These are phyloP conservation scores for Tenthredo scrophulariae DNA, from an alignment of 2,888 invertebrate genomes.

Conservation along the genomic window DNA sequence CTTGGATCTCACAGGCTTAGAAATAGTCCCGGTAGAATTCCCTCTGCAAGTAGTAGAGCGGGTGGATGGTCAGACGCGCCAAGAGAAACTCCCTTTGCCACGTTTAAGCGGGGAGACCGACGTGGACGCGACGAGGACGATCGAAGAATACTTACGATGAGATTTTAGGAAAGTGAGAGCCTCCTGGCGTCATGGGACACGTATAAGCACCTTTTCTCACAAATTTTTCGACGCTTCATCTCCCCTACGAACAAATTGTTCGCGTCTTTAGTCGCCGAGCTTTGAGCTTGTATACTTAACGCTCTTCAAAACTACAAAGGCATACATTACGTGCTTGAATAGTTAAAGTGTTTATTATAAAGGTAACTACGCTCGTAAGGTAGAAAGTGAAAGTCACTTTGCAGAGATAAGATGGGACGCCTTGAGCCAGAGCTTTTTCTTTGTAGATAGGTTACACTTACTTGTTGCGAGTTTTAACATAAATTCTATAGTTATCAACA, in stretches of 20 bases:
- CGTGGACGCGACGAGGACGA: neutral
- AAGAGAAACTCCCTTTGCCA: slow-evolving; percentile 4
- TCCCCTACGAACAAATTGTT: neutral
- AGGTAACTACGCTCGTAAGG: neutral
- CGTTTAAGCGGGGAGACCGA: neutral
- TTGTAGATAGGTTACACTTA: neutral
- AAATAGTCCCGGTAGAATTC: slow-evolving; percentile 35
- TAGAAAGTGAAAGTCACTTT: slow-evolving; percentile 22
- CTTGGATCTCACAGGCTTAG: slow-evolving; percentile 21
- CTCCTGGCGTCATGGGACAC: neutral
- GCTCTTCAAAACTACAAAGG: slow-evolving; percentile 39
- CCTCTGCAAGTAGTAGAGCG: slow-evolving; percentile 24
- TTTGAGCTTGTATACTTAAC: slow-evolving; percentile 5
- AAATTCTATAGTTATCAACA: neutral
- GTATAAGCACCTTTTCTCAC: neutral
- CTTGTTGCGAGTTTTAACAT: neutral
- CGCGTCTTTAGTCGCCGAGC: slow-evolving; percentile 1
- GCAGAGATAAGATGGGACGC: neutral
- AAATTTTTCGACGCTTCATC: neutral
- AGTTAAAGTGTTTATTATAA: slow-evolving; percentile 20
- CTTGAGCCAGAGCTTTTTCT: neutral
- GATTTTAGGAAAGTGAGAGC: slow-evolving; percentile 16
- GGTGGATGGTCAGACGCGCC: slow-evolving; percentile 27
- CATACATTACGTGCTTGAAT: slow-evolving; percentile 22
- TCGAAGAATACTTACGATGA: slow-evolving; percentile 43